phyloP scores from a whole-genome alignment of 2,888 invertebrate species.

The Thereva nobilitata region DNA sequence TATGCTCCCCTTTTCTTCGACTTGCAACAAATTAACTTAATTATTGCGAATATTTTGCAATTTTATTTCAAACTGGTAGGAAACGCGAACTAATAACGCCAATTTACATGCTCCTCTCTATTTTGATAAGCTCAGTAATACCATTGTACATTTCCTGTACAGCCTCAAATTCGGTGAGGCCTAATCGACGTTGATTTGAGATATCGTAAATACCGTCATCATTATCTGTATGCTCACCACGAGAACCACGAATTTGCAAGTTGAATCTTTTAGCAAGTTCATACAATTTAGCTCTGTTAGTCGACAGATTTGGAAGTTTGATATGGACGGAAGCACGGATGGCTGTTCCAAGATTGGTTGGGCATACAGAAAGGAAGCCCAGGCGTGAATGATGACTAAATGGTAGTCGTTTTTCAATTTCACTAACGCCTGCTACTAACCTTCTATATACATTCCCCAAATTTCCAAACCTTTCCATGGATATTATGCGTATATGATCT shows the following conservation, averaged over 20 bases:
- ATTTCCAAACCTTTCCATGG: conserved; percentile 97
- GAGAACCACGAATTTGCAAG: conserved; percentile 88
- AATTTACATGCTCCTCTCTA: conserved; percentile 83
- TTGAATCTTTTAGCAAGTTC: conserved; percentile 89
- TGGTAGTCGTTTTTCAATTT: conserved; percentile 90
- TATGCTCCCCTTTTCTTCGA: conserved; percentile 3
- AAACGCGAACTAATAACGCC: no score
- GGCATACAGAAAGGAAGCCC: conserved; percentile 98
- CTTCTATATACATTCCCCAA: conserved; percentile 88
- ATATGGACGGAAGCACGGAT: conserved; percentile 98
- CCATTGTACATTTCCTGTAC: conserved; percentile 94
- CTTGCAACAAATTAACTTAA: conserved; percentile 2
- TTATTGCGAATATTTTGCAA: conserved; percentile 5
- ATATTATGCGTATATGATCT: conserved; percentile 96
- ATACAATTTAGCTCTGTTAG: conserved; percentile 87
- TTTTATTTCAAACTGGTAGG: neutral
- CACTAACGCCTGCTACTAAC: conserved; percentile 86
- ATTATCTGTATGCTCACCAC: conserved; percentile 95
- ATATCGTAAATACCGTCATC: conserved; percentile 96
- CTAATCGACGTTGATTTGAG: conserved; percentile 97
- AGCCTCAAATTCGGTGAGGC: conserved; percentile 93
- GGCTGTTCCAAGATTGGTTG: conserved; percentile 97
- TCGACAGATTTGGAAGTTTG: conserved; percentile 92
- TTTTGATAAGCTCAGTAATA: conserved; percentile 92
- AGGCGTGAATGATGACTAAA: conserved; percentile 95